Evolutionary conservation across 2,888 invertebrate species (phyloP).

Genomic region (Ischnura elegans): DNA sequence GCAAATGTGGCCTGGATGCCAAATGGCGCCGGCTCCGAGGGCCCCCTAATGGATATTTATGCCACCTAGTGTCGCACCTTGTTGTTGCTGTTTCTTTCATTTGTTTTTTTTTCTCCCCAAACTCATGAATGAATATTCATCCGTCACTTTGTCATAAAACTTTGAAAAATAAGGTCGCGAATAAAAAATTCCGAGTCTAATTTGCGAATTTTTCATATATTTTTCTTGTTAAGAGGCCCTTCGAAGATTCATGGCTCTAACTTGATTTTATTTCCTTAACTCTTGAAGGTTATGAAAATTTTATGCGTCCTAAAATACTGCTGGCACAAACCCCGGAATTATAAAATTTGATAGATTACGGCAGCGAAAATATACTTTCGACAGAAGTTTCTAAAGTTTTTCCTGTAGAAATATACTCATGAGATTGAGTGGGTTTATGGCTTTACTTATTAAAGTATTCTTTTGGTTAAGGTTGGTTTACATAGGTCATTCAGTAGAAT

Average conservation of each 20-base stretch:
- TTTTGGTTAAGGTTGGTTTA: too few relatives aligned
- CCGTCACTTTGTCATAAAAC: not conserved
- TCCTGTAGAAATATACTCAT: too few relatives aligned
- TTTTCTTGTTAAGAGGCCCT: not conserved
- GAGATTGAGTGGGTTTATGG: too few relatives aligned
- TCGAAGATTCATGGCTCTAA: not conserved
- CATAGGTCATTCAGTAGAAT: too few relatives aligned
- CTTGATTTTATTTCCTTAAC: not conserved
- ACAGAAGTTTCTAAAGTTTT: too few relatives aligned
- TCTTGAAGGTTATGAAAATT: not conserved
- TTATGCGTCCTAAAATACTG: too few relatives aligned
- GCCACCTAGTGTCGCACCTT: not conserved
- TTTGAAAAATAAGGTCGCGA: not conserved
- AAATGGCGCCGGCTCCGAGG: not conserved
- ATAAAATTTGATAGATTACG: too few relatives aligned
- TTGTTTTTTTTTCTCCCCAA: not conserved
- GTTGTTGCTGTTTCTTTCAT: not conserved
- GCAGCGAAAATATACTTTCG: too few relatives aligned
- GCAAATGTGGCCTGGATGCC: not conserved
- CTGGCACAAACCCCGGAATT: too few relatives aligned
- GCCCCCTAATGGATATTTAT: not conserved
- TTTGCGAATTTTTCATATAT: not conserved
- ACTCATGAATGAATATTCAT: not conserved
- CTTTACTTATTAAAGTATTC: too few relatives aligned
- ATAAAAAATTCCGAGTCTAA: not conserved